A percentile compares a stretch with the other conserved stretches of the same genome.
These are phyloP conservation scores for Discoglossus pictus DNA, from an alignment of 2,797 vertebrate genomes.

Conservation along the genomic window DNA sequence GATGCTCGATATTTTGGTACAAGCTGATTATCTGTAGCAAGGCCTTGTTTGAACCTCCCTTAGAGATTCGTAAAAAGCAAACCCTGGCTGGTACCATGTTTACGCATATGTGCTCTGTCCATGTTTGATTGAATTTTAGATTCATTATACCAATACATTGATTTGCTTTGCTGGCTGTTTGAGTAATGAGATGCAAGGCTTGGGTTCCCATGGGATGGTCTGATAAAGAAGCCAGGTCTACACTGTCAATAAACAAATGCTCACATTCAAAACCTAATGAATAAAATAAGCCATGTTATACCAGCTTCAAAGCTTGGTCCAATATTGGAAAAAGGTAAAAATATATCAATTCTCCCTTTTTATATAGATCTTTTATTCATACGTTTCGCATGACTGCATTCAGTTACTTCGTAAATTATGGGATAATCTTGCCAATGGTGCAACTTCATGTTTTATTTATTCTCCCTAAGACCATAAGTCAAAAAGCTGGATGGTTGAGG, in stretches of 20 bases:
- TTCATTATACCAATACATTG: slow-evolving; percentile 13
- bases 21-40: background rate
- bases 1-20: too few species aligned
- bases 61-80: background rate
- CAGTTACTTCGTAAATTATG: background rate
- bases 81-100: background rate
- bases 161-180: slow-evolving; percentile 10
- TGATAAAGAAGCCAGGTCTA: background rate
- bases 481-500: slow-evolving; percentile 6
- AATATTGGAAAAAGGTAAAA: too few species aligned
- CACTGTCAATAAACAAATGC: background rate
- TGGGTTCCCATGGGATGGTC: background rate
- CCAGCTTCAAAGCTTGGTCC: too few species aligned
- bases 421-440: slow-evolving; percentile 9
- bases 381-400: slow-evolving; percentile 13
- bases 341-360: background rate
- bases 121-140: slow-evolving; percentile 13
- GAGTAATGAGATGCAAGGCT: slow-evolving; percentile 12
- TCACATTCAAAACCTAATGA: background rate
- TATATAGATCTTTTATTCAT: slow-evolving; percentile 10
- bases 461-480: slow-evolving; percentile 1
- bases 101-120: background rate
- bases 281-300: background rate
- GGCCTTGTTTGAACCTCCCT: background rate
- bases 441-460: slow-evolving; percentile 29